Conservation (phyloP, 2,888 invertebrate species). For the Polyommatus icarus region DNA sequence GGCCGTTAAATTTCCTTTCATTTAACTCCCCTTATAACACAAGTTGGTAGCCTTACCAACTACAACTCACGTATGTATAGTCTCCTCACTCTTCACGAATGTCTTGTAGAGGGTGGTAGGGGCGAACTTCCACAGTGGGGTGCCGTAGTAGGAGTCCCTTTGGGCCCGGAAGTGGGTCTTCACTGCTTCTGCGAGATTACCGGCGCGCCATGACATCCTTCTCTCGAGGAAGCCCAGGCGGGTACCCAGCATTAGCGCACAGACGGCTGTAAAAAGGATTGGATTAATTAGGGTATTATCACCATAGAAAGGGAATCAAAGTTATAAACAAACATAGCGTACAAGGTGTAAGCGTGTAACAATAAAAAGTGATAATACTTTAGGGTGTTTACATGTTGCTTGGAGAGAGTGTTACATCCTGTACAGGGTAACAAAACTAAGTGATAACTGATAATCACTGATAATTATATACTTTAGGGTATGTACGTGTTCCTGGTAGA, state of each 20-base stretch:
- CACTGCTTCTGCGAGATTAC: slow-evolving; percentile 85
- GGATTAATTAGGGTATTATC: background rate
- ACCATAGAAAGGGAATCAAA: too few relatives aligned
- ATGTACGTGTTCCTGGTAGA: too few relatives aligned
- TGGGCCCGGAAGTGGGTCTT: slow-evolving; percentile 88
- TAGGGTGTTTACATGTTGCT: too few relatives aligned
- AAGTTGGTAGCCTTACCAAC: slow-evolving; percentile 31
- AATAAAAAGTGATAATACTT: too few relatives aligned
- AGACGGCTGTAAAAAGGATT: slow-evolving; percentile 80
- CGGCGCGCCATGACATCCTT: slow-evolving; percentile 80
- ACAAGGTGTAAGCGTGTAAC: too few relatives aligned
- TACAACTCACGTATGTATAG: slow-evolving; percentile 86
- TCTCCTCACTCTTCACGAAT: slow-evolving; percentile 87
- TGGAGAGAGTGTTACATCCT: too few relatives aligned
- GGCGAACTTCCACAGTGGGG: slow-evolving; percentile 90
- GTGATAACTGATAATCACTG: too few relatives aligned
- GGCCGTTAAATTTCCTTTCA: too few relatives aligned
- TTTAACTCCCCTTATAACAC: too few relatives aligned
- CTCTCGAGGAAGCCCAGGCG: slow-evolving; percentile 87
- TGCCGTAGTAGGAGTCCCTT: slow-evolving; percentile 90
- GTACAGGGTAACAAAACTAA: too few relatives aligned
- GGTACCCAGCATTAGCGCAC: slow-evolving; percentile 88
- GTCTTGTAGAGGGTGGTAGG: slow-evolving; percentile 86
- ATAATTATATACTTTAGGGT: too few relatives aligned
- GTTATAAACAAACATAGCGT: too few relatives aligned